Conservation (phyloP, 2,888 invertebrate genomes). For the Ophioninae sp. region DNA sequence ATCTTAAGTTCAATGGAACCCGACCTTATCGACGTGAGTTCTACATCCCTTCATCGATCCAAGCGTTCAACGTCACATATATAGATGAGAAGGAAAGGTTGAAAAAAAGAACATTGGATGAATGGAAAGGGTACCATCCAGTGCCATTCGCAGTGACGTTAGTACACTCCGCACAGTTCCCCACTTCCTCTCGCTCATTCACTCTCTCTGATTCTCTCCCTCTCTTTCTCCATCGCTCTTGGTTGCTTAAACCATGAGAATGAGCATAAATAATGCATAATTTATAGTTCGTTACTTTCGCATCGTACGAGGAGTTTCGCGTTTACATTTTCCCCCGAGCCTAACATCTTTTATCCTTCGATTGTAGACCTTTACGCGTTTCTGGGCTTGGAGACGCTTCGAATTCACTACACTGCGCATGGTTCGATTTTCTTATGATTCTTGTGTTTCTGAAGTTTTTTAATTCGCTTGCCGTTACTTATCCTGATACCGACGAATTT, state of each 20-base stretch:
- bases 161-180: slow-evolving; percentile 32
- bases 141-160: slow-evolving; percentile 63
- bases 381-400: neutral
- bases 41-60: neutral
- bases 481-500: neutral
- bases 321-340: neutral
- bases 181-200: neutral
- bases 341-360: neutral
- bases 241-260: slow-evolving; percentile 12
- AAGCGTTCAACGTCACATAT: neutral
- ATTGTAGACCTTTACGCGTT: neutral
- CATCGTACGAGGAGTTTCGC: slow-evolving; percentile 19
- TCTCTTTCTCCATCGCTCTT: slow-evolving; percentile 23
- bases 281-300: slow-evolving; percentile 33
- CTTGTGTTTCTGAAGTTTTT: neutral
- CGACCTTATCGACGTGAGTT: neutral
- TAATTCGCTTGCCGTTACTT: neutral
- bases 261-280: slow-evolving; percentile 37
- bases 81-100: neutral
- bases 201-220: neutral
- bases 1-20: neutral
- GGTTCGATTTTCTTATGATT: neutral
- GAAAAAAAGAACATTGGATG: slow-evolving; percentile 45
- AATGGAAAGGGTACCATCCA: slow-evolving; percentile 62
- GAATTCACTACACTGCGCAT: neutral